phyloP scores from a whole-genome alignment of 2,888 invertebrate species.

The Slavum lentiscoides region DNA sequence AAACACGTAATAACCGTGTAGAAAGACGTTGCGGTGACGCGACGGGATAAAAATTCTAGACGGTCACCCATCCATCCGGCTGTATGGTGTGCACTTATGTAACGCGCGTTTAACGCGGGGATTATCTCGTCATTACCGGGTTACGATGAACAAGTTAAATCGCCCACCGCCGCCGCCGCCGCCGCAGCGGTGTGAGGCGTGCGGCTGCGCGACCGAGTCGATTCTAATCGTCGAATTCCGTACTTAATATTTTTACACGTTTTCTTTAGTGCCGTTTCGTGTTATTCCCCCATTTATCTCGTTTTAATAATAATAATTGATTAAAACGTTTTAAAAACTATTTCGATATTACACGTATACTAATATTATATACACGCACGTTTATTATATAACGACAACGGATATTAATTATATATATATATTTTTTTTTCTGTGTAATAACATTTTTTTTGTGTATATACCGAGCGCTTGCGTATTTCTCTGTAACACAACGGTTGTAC shows the following conservation, averaged over 20 bases:
- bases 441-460: neutral
- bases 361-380: neutral
- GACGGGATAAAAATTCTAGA: neutral
- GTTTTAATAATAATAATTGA: neutral
- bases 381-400: conserved; percentile 8
- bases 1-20: neutral
- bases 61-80: conserved; percentile 4
- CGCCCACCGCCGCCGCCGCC: neutral
- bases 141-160: conserved; percentile 42
- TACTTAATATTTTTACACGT: conserved; percentile 38
- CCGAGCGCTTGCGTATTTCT: neutral
- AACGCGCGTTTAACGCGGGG: neutral
- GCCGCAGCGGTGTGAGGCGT: neutral
- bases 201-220: neutral
- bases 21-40: neutral
- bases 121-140: conserved; percentile 29
- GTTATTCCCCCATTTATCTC: neutral
- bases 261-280: conserved; percentile 38
- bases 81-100: conserved; percentile 3
- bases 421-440: neutral
- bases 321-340: neutral
- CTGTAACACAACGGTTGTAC: too few relatives aligned
- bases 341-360: conserved; percentile 2
- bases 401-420: conserved; percentile 18
- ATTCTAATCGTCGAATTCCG: conserved; percentile 39